Evolutionary conservation across 2,797 vertebrate species (phyloP), one percentile per base, ranked within the genome.

Genomic region (Gymnothorax reevesii): DNA sequence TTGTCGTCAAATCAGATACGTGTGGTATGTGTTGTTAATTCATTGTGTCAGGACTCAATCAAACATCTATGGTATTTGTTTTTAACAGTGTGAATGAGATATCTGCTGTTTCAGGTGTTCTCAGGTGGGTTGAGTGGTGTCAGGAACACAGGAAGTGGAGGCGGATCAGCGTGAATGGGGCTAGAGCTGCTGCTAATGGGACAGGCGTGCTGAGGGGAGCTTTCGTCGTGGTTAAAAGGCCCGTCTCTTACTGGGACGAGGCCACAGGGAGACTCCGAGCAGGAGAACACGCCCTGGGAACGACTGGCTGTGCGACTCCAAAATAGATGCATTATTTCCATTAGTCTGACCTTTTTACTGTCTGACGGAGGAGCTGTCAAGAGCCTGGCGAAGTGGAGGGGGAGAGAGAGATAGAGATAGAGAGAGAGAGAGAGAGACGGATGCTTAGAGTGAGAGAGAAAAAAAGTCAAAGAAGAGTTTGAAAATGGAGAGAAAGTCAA

Each of bases 241-340:
- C 49, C 75, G 13, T 79, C 17, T 22, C 75, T 22, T 17, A 49
- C 49, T 3, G 49, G 75, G 66, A 15, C 49, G 2, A 2, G 49
- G 49, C 75, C 75, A 22, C 17, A 49, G 49, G 49, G 49, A 52
- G 15, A 7, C 75, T 79, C 75, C 20, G 75, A 54, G 75, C 75
- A 13, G 8, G 33, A 7, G 20, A 42, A n/a, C 75, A 77, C 73
- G 17, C 42, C 75, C 75, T 52, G 6, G 17, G 75, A 33, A 75
- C 7, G 5, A 12, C 15, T 4, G 15, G 71, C 71, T 42, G 12
- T 33, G 33, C 27, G 1, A 42, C 49, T 79, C 75, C 9, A 79
- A 79, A 79, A 79, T 79, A 79, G 75, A 79, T n/a, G 49, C 75
- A 79, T 79, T 79, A 79, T 79, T 79, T 79, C 75, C 75, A 79